Evolutionary conservation across 2,113 vertebrate genomes (phyloP).

Genomic region (Marcusenius ussheri): DNA sequence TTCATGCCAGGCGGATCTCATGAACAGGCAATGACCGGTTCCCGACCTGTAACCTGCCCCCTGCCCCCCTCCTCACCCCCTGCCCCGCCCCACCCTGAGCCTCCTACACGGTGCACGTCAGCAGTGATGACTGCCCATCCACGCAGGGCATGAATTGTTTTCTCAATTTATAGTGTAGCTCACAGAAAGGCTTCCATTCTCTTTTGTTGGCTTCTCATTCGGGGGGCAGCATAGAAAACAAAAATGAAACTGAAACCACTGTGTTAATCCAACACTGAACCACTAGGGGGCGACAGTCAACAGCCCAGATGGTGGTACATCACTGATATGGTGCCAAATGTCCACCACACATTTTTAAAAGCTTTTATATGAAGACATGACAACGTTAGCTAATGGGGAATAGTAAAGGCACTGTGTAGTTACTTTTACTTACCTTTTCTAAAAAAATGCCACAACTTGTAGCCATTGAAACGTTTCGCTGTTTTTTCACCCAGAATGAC

Average conservation of each 20-base stretch:
- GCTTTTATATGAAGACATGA: not conserved
- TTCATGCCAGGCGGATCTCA: not conserved
- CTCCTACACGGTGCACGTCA: not conserved
- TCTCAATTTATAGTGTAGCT: not conserved
- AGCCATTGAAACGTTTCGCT: not conserved
- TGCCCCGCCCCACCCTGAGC: not conserved
- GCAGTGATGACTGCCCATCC: not conserved
- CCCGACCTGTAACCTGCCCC: not conserved
- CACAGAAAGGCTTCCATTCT: not conserved
- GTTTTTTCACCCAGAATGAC: not conserved
- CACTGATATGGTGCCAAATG: not conserved
- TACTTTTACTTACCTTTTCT: not conserved
- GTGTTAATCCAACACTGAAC: not conserved
- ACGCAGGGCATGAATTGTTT: not conserved
- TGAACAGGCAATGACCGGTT: not conserved
- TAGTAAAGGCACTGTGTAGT: not conserved
- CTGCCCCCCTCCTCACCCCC: no score
- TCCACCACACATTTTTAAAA: not conserved
- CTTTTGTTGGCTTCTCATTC: not conserved
- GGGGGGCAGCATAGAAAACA: not conserved
- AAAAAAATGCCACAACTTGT: not conserved
- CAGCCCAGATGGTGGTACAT: not conserved
- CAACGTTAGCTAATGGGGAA: not conserved
- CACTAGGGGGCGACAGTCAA: not conserved
- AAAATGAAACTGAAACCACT: not conserved